Evolutionary conservation across 2,113 vertebrate genomes (phyloP), one percentile per base, ranked within the genome.

Genomic region (Hypomesus transpacificus): DNA sequence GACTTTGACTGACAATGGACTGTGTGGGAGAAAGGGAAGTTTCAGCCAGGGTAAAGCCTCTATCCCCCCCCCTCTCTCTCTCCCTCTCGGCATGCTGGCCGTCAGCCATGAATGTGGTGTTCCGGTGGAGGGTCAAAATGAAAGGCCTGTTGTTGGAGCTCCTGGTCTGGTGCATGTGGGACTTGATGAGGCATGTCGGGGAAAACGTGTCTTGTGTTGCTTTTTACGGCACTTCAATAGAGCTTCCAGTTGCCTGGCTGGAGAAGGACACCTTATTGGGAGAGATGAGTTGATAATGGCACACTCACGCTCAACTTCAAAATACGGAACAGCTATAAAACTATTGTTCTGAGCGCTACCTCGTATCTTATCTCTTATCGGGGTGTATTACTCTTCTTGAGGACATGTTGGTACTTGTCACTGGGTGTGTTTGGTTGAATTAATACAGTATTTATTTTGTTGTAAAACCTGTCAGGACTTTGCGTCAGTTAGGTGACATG

Each of bases 391-490:
- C 16, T 63, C 16, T n/a, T 21, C 17, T 54, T 2, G 46, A 17
- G 26, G 13, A 13, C 80, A 53, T 28, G 76, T 71, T 51, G 28
- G 11, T 14, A 59, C 76, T 58, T 31, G 80, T 50, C 59, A 18
- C 24, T 58, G 60, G 20, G 50, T 28, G 61, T 56, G 51, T 65
- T 24, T 9, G 3, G 57, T 51, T 61, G 3, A 51, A 22, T 22
- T 21, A 62, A 34, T 22, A 24, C 6, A 31, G 39, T 20, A 62
- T 60, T 58, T 50, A 54, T 63, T 31, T 20, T 46, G 59, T 75
- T 62, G 28, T 69, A 31, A 54, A 63, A 64, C 60, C 28, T 20
- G 28, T 16, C 7, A 46, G 39, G 39, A 46, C 39, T 46, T 22
- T 20, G 18, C 24, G 9, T 61, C 31, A 14, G 28, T 60, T 54